Percentiles rank a stretch among this genome's conserved stretches.
These are phyloP conservation scores for Phytoseiulus persimilis DNA, from an alignment of 2,888 invertebrate species.

Conservation along the genomic window DNA sequence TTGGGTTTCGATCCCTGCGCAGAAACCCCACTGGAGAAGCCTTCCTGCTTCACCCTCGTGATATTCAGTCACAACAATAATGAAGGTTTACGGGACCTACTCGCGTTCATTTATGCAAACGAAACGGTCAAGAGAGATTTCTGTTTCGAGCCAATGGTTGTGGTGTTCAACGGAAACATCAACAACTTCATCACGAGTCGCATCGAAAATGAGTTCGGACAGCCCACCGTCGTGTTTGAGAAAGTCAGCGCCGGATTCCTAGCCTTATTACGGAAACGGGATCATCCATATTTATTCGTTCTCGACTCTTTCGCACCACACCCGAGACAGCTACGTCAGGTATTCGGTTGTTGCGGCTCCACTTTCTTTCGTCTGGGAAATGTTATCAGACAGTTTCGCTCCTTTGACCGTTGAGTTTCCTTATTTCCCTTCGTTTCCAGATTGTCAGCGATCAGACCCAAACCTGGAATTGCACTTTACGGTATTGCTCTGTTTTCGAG, in stretches of 20 bases:
- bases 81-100: slow-evolving; percentile 5
- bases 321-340: slow-evolving; percentile 24
- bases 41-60: background rate
- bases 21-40: background rate
- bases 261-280: slow-evolving; percentile 9
- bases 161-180: slow-evolving; percentile 9
- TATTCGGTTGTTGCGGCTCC: background rate
- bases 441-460: slow-evolving; percentile 23
- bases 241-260: slow-evolving; percentile 13
- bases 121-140: slow-evolving; percentile 23
- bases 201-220: slow-evolving; percentile 16
- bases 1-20: slow-evolving; percentile 7
- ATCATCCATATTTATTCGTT: slow-evolving; percentile 19
- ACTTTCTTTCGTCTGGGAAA: too few relatives aligned
- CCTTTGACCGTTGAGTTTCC: background rate
- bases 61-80: slow-evolving; percentile 32
- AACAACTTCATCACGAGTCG: slow-evolving; percentile 31
- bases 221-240: slow-evolving; percentile 15
- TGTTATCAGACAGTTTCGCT: too few relatives aligned
- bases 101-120: slow-evolving; percentile 26
- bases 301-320: slow-evolving; percentile 23
- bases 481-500: slow-evolving; percentile 20
- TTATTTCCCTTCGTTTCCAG: background rate
- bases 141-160: slow-evolving; percentile 29
- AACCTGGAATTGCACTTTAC: slow-evolving; percentile 17